Evolutionary conservation across 1,140 invertebrate genomes (phyloP), one percentile per base, ranked within the genome.

Genomic region (Brachionus calyciflorus): DNA sequence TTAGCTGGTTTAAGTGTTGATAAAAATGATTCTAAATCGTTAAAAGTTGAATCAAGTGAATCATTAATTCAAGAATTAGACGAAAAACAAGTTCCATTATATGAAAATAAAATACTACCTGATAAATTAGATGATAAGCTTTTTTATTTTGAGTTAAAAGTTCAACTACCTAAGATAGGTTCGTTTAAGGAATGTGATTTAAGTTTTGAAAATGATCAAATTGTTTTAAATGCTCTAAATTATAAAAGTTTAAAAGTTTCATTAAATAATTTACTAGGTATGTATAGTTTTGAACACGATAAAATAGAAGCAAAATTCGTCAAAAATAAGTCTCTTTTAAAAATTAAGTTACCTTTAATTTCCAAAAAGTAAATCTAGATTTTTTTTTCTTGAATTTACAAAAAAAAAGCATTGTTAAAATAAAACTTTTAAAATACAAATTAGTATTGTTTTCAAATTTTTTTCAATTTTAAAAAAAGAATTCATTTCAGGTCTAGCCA

Each of bases 231-330:
- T 28, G 44, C 46, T n/a, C 21, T 33, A 10, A 40, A 37, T 73
- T 73, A 73, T 14, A 55, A 24, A 5, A 41, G n/a, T 17, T 55
- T 73, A 10, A 51, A 51, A 24, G 51, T 73, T n/a, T 2, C 46
- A 14, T 40, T 73, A 6, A 19, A 51, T 17, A 51, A 51, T 19
- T 12, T 21, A 14, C 26, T 21, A 26, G 17, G 46, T 9, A 70
- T 19, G 12, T 70, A 70, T 24, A 7, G 3, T 17, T 73, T 73
- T 19, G 46, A 73, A 7, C 19, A 17, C 14, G 26, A 73, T 9
- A 73, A 73, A 51, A 30, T 51, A 73, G 51, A 73, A 51, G 69
- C 69, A 17, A 73, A 73, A 41, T 73, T 51, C 51, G 46, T 73
- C 12, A 49, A 55, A 40, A 73, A 73, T 21, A 73, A 41, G 14